phyloP scores from a whole-genome alignment of 2,797 vertebrate genomes.

The Forpus xanthops region DNA sequence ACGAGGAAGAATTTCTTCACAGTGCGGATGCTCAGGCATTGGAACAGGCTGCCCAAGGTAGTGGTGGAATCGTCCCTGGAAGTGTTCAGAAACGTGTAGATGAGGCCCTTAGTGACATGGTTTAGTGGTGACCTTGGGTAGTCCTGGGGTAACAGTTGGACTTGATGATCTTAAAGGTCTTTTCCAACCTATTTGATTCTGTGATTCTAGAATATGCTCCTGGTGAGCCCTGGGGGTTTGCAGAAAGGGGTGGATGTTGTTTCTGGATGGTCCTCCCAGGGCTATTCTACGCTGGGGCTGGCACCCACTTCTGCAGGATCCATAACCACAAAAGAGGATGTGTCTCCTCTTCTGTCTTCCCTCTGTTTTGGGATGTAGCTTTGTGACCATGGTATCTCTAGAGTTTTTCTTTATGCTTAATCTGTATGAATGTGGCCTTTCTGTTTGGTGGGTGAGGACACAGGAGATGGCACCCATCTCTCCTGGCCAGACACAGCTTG shows the following conservation, averaged over 20 bases:
- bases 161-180: not conserved
- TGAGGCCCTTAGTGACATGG: not conserved
- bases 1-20: not conserved
- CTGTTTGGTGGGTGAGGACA: not conserved
- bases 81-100: not conserved
- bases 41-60: not conserved
- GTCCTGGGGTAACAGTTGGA: not conserved
- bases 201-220: not conserved
- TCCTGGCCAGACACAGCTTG: not conserved
- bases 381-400: accelerated
- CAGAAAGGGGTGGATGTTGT: not conserved
- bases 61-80: not conserved
- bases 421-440: not conserved
- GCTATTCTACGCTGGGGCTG: accelerated
- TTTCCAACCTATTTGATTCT: not conserved
- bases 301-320: not conserved
- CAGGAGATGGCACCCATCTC: not conserved
- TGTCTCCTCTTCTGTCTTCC: not conserved
- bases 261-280: not conserved
- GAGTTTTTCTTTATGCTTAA: not conserved
- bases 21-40: not conserved
- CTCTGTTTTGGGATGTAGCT: not conserved
- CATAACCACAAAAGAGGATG: not conserved
- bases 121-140: not conserved
- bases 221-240: accelerated